phyloP scores from a whole-genome alignment of 2,113 vertebrate species.

The cattle (Bos taurus) region ARS-UCD2.0 NC_037355.1:33792001-33792500 shows the following conservation, averaged over 20 bases:
- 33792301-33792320: background rate
- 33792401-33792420: background rate
- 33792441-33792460: background rate
- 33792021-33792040: background rate
- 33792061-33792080: background rate
- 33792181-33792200: background rate
- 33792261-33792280: background rate
- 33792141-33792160: background rate
- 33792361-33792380: rapidly evolving
- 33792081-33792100: background rate
- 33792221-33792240: background rate
- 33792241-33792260: background rate
- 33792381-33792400: background rate
- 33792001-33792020: background rate
- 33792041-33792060: background rate
- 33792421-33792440: background rate
- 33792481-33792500: background rate
- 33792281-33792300: background rate
- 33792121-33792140: background rate
- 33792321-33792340: background rate
- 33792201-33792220: background rate
- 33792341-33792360: background rate
- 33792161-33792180: background rate
- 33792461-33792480: background rate
- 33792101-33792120: background rate